Conservation (phyloP, 1,140 invertebrate species). For the Aporrectodea caliginosa region DNA sequence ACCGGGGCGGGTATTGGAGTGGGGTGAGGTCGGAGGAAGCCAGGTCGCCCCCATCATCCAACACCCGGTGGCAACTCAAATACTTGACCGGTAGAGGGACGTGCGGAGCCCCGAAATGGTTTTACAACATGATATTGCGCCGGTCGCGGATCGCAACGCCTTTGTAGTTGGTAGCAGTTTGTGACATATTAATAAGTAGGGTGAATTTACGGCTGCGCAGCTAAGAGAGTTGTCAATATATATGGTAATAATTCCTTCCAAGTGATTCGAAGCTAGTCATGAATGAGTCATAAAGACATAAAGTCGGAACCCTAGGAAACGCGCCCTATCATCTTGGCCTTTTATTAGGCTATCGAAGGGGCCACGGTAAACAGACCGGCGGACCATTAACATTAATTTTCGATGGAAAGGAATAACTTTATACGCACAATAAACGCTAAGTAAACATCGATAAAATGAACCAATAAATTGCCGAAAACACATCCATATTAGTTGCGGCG, state of each 20-base stretch:
- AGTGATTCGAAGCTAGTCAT: neutral
- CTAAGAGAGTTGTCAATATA: neutral
- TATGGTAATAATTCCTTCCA: neutral
- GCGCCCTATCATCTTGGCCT: neutral
- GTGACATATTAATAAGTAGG: neutral
- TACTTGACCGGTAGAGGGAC: neutral
- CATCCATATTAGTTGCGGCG: no score
- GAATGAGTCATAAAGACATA: neutral
- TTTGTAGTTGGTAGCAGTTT: neutral
- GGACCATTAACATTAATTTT: neutral
- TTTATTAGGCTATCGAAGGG: neutral
- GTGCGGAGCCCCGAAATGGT: neutral
- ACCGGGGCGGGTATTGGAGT: neutral
- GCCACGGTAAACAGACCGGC: neutral
- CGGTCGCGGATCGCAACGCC: neutral
- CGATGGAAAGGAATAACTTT: neutral
- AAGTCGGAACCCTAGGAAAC: neutral
- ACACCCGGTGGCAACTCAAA: neutral
- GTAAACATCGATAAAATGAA: neutral
- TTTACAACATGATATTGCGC: neutral
- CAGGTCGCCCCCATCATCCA: neutral
- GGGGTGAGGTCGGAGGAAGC: neutral
- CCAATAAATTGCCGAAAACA: no score
- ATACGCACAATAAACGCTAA: neutral
- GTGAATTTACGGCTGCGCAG: neutral